These are phyloP conservation scores for Exocentrus adspersus DNA, from an alignment of 2,888 invertebrate genomes.

Conservation along the genomic window DNA sequence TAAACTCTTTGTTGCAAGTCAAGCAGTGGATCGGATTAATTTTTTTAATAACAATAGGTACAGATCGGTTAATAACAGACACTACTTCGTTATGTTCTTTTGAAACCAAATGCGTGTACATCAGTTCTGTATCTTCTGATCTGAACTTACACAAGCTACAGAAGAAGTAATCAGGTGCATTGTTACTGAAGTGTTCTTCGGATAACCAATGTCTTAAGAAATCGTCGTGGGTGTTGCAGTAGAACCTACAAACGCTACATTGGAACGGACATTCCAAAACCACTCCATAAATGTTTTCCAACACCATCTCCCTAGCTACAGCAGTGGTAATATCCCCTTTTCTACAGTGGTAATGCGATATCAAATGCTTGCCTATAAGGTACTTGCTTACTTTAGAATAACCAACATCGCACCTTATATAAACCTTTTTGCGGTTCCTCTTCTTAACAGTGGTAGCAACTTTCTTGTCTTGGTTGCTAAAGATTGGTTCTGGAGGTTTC, in stretches of 20 bases:
- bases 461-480: conserved; percentile 35
- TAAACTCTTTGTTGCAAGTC: conserved; percentile 75
- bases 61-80: conserved; percentile 80
- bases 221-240: conserved; percentile 78
- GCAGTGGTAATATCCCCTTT: conserved; percentile 72
- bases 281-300: conserved; percentile 81
- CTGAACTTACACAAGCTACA: conserved; percentile 81
- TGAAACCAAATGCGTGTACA: conserved; percentile 75
- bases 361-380: conserved; percentile 84
- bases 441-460: conserved; percentile 53
- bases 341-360: conserved; percentile 86
- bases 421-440: conserved; percentile 68
- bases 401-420: conserved; percentile 77
- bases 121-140: conserved; percentile 70
- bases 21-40: conserved; percentile 72
- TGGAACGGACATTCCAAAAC: conserved; percentile 87
- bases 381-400: conserved; percentile 74
- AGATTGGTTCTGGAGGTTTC: conserved; percentile 41
- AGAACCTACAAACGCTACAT: conserved; percentile 86
- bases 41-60: conserved; percentile 81
- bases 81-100: conserved; percentile 78
- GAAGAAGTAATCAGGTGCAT: conserved; percentile 71
- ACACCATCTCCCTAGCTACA: conserved; percentile 71
- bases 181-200: conserved; percentile 67
- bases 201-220: conserved; percentile 82